Conservation (phyloP, 2,113 vertebrate genomes). For the Campylomormyrus tamandua region DNA sequence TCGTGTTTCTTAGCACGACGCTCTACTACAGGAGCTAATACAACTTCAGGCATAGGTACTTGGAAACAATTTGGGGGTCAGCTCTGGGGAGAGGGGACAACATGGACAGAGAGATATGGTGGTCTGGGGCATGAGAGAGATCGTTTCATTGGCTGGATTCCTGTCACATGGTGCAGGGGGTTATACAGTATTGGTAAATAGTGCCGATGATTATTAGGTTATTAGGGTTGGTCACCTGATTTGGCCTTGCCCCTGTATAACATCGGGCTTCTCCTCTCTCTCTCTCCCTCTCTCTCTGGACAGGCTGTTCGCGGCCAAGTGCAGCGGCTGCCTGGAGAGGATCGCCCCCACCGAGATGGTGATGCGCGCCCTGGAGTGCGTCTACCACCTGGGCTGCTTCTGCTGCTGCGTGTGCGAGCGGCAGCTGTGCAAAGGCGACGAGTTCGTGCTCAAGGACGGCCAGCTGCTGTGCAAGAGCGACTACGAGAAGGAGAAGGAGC, state of each 20-base stretch:
- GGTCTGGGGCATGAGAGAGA: neutral
- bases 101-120: neutral
- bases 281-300: constrained; percentile 10
- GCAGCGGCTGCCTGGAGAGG: constrained; percentile 82
- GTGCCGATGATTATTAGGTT: neutral
- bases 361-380: constrained; percentile 81
- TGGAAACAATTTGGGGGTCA: neutral
- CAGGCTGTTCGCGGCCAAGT: constrained; percentile 83
- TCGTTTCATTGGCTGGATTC: neutral
- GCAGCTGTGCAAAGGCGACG: constrained; percentile 81
- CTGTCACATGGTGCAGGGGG: neutral
- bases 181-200: neutral
- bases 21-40: neutral
- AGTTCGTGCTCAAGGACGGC: constrained; percentile 85
- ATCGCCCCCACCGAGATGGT: constrained; percentile 81
- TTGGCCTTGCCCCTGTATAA: neutral
- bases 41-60: neutral
- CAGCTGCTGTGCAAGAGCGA: constrained; percentile 86
- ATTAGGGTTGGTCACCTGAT: neutral
- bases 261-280: neutral
- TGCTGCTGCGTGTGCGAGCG: constrained; percentile 84
- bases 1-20: neutral
- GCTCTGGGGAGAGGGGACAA: neutral
- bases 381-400: constrained; percentile 91
- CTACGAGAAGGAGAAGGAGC: constrained; percentile 79